These are phyloP conservation scores for Eutolmus rufibarbis DNA, from an alignment of 2,888 invertebrate species.

Conservation along the genomic window DNA sequence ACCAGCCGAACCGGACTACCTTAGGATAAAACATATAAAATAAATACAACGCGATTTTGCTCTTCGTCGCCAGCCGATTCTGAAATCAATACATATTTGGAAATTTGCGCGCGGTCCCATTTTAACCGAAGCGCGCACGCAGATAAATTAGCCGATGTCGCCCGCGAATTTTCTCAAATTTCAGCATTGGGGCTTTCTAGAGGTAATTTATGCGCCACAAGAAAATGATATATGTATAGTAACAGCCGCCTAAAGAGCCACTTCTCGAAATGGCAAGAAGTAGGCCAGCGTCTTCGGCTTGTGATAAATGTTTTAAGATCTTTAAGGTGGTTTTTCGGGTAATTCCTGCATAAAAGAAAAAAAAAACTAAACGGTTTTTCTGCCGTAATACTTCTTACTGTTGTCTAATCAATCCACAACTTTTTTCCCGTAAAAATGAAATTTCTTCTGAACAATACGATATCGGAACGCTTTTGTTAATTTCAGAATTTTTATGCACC, in stretches of 20 bases:
- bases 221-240: neutral
- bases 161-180: neutral
- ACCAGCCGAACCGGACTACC: constrained; percentile 1
- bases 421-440: neutral
- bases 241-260: neutral
- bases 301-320: neutral
- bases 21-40: neutral
- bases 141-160: neutral
- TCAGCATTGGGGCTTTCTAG: neutral
- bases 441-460: neutral
- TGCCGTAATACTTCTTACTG: neutral
- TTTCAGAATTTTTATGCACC: neutral
- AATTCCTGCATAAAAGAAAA: neutral
- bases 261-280: neutral
- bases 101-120: neutral
- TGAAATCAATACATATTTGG: neutral
- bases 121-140: neutral
- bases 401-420: neutral
- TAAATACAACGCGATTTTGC: neutral
- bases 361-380: neutral
- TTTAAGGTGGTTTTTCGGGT: neutral
- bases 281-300: neutral
- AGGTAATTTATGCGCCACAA: neutral
- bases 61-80: neutral
- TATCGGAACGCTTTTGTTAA: neutral